Percentiles rank a stretch among this genome's conserved stretches.
phyloP scores from a whole-genome alignment of 2,797 vertebrate genomes.

The Poeciliopsis presidionis region DNA sequence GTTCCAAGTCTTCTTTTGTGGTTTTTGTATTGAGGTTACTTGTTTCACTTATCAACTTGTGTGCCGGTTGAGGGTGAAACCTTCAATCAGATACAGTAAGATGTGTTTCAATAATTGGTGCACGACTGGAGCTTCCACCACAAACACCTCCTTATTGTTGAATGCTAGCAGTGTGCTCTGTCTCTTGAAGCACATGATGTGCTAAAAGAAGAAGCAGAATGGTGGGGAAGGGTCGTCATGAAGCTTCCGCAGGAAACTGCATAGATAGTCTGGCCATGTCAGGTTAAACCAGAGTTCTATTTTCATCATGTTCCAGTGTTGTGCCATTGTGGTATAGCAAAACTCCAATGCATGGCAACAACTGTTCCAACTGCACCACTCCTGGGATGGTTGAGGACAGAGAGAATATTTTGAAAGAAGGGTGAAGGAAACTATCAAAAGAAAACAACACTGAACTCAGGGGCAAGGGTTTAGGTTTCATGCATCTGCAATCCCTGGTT shows the following conservation, averaged over 20 bases:
- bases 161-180: background rate
- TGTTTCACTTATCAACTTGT: background rate
- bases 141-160: background rate
- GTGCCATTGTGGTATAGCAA: too few relatives aligned
- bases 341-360: too few relatives aligned
- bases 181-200: background rate
- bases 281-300: background rate
- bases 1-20: background rate
- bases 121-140: background rate
- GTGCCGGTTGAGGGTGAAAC: background rate
- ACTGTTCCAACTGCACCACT: too few relatives aligned
- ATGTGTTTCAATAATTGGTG: background rate
- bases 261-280: background rate
- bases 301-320: too few relatives aligned
- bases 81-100: background rate
- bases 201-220: background rate
- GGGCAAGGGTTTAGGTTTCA: too few relatives aligned
- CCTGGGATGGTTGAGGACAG: too few relatives aligned
- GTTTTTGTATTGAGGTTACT: background rate
- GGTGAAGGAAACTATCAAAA: too few relatives aligned
- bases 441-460: too few relatives aligned
- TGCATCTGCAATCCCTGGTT: too few relatives aligned
- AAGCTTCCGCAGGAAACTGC: background rate
- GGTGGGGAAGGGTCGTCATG: background rate
- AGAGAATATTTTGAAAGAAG: too few relatives aligned